phyloP scores from a whole-genome alignment of 92 coral and sea anemone species.

The Porites evermanni region DNA sequence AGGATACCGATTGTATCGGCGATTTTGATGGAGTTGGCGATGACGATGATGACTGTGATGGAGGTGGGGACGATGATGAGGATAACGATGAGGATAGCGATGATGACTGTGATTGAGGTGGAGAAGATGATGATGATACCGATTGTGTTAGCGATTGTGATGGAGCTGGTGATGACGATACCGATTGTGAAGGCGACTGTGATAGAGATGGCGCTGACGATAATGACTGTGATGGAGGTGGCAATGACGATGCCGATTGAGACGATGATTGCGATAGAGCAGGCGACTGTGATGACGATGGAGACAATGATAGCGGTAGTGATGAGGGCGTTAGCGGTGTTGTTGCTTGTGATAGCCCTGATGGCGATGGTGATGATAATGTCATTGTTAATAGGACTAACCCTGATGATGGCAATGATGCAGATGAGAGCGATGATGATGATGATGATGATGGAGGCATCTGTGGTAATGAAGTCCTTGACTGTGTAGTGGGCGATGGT shows the following conservation, averaged over 20 bases:
- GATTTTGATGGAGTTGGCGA: neutral
- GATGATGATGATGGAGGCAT: neutral
- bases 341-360: too few relatives aligned
- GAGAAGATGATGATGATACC: neutral
- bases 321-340: neutral
- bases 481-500: neutral
- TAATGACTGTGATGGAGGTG: neutral
- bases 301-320: neutral
- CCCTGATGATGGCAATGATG: neutral
- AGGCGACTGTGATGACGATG: neutral
- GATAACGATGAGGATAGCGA: neutral
- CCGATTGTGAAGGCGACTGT: neutral
- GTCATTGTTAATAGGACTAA: too few relatives aligned
- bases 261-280: neutral
- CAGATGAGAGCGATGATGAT: neutral
- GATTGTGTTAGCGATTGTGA: neutral
- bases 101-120: neutral
- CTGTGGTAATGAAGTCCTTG: neutral
- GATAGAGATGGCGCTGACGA: neutral
- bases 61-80: neutral
- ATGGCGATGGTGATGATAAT: neutral
- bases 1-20: neutral
- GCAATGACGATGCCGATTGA: neutral
- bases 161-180: neutral
- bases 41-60: neutral